Base-by-base conservation (phyloP, 1,140 invertebrate genomes). In the Drosophila watanabei region DNA sequence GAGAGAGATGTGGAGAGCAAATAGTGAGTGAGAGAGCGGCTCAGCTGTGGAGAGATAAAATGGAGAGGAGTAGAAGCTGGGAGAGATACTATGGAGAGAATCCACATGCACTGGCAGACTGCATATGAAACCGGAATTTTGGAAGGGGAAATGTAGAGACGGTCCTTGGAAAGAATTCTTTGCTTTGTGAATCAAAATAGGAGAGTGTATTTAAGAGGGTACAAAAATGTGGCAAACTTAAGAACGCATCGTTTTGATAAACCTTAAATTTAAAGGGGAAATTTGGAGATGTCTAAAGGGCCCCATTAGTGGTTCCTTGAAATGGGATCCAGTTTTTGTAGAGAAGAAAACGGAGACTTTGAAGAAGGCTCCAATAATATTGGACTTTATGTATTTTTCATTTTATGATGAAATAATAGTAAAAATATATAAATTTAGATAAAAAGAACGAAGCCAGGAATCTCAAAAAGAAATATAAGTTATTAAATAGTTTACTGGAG, bases 121-220 rank as follows among this genome's bases (percentile, higher is more conserved):
- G 30, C 30, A n/a, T 16, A 28, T 14, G 18, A 69, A 66, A 52
- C 66, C 66, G 48, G 48, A 70, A 30, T 70, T 14, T 13, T 0
- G 14, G 6, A 41, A 41, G 60, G 61, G 28, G 46, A 33, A 48
- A 24, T 65, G 18, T 6, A 28, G 18, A n/a, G 20, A 37, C 37
- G 24, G 24, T 24, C 24, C 24, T 2, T 2, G 4, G 4, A 45
- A 39, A 39, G 35, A 18, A 1, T n/a, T 16, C 3, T 8, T 11
- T 1, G 20, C 0, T 6, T 7, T 11, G 1, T 18, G 13, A 1
- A 16, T 13, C 10, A 2, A 39, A 37, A 28, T 1, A 13, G 39
- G 28, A 45, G 57, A 43, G 18, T 33, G 4, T 1, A 7, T 7
- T 54, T 4, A 35, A 2, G 24, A 24, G 24, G 24, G 3, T 24